phyloP scores from a whole-genome alignment of 2,888 invertebrate genomes.

The Andrena fulva region DNA sequence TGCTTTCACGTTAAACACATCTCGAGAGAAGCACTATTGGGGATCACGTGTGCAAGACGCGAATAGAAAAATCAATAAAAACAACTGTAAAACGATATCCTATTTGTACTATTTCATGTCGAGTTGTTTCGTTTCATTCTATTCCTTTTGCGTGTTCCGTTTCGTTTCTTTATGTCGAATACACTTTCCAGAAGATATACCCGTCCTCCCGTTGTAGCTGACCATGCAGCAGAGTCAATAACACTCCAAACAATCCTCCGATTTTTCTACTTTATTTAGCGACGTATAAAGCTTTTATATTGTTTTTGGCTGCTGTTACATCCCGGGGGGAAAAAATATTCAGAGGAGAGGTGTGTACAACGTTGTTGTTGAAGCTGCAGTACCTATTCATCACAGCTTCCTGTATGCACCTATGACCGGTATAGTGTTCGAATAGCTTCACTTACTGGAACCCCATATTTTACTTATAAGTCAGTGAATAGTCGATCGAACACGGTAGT shows the following conservation, averaged over 20 bases:
- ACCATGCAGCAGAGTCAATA: slow-evolving; percentile 19
- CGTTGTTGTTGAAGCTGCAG: too few species aligned
- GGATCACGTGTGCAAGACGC: neutral
- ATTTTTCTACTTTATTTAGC: slow-evolving; percentile 6
- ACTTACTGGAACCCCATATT: neutral
- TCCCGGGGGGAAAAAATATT: too few species aligned
- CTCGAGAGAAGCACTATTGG: neutral
- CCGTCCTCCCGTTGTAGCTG: slow-evolving; percentile 5
- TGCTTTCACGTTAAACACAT: neutral
- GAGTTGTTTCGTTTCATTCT: slow-evolving; percentile 14
- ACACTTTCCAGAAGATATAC: slow-evolving; percentile 8
- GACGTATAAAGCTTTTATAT: slow-evolving; percentile 3
- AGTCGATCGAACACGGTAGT: neutral
- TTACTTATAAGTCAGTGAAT: slow-evolving; percentile 2
- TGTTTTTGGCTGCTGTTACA: slow-evolving; percentile 1
- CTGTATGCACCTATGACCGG: too few species aligned
- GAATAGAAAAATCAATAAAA: slow-evolving; percentile 25
- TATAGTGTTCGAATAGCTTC: too few species aligned
- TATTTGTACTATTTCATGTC: slow-evolving; percentile 25
- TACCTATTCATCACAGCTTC: too few species aligned
- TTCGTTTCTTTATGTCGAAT: slow-evolving; percentile 33
- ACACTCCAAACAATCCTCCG: neutral
- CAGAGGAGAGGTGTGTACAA: too few species aligned
- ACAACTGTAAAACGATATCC: slow-evolving; percentile 12
- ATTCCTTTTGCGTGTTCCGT: neutral